Evolutionary conservation across 2,888 invertebrate genomes (phyloP), one percentile per base, ranked within the genome.

Genomic region (Cheilosia urbana): DNA sequence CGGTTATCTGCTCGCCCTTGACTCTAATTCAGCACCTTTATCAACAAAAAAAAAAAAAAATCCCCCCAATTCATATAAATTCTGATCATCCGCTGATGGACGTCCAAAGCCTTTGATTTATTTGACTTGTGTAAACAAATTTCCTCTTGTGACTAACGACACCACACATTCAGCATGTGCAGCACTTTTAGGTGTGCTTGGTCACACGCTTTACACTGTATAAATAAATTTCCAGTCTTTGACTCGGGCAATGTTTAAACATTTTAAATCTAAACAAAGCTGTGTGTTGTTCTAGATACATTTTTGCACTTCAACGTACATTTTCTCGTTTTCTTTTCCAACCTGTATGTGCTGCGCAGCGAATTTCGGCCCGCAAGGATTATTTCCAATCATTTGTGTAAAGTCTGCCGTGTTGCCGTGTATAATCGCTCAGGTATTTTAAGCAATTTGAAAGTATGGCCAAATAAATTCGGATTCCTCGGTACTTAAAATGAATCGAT

Each of bases 341-440:
- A 17, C 40, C 19, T 19, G 11, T 5, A 19, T 17, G 2, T 0
- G 24, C 37, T 19, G 9, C 51, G 15, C 15, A 27, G n/a, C 11
- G 15, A 37, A 11, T 21, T 51, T 21, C 3, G n/a, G 37, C 21
- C 65, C 47, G 51, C 4, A 65, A 65, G 51, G 37, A 65, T 51
- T 51, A 21, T 51, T 65, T 49, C 9, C 34, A 63, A 49, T 63
- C 47, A 30, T 27, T 49, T 37, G 37, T 15, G 17, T 21, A 34
- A 19, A 19, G 15, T 30, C n/a, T 55, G 15, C 17, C 15, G 11
- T 7, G 17, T 2, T 55, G 15, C 17, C 15, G 11, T 7, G 17
- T 2, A 40, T 2, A 11, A 15, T 15, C 37, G 11, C 51, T 51
- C 37, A 65, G 37, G 21, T 51, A 49, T 65, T 49, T 49, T 6